Percentiles rank a stretch among this genome's conserved stretches.
Conservation (phyloP, 2,888 invertebrate genomes). For the Sarcophaga rosellei region DNA sequence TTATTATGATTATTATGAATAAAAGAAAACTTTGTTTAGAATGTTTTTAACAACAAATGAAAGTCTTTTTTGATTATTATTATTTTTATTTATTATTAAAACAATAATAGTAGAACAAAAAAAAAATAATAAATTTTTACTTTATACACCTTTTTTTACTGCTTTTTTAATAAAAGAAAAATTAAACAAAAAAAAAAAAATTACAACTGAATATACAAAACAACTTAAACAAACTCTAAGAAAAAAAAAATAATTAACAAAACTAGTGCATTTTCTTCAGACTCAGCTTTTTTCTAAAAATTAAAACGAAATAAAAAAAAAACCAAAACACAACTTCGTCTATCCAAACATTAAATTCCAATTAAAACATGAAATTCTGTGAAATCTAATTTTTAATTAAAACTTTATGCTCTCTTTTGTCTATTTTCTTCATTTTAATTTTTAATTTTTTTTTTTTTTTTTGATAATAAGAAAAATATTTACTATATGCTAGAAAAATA, state of each 20-base stretch:
- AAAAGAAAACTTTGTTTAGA: constrained; percentile 40
- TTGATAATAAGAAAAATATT: no score
- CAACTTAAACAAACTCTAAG: constrained; percentile 13
- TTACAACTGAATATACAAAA: constrained; percentile 8
- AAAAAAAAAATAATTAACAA: neutral
- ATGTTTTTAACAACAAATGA: constrained; percentile 26
- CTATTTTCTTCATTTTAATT: no score
- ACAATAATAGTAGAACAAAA: constrained; percentile 35
- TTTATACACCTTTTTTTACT: constrained; percentile 63
- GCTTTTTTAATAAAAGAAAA: constrained; percentile 42
- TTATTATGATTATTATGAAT: constrained; percentile 10
- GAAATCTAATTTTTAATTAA: no score
- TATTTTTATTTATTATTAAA: constrained; percentile 25
- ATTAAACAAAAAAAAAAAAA: neutral
- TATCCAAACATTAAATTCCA: neutral
- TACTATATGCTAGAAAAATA: constrained; percentile 20
- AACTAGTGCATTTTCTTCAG: constrained; percentile 52
- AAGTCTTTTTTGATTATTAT: constrained; percentile 40
- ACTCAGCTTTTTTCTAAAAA: constrained; percentile 43
- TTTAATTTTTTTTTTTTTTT: no score
- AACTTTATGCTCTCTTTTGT: no score
- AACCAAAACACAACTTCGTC: neutral
- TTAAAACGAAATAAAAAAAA: constrained; percentile 8
- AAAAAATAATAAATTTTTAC: constrained; percentile 25
- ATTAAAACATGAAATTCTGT: no score